These are phyloP conservation scores for Allygus modestus DNA, from an alignment of 2,888 invertebrate genomes.

Conservation along the genomic window DNA sequence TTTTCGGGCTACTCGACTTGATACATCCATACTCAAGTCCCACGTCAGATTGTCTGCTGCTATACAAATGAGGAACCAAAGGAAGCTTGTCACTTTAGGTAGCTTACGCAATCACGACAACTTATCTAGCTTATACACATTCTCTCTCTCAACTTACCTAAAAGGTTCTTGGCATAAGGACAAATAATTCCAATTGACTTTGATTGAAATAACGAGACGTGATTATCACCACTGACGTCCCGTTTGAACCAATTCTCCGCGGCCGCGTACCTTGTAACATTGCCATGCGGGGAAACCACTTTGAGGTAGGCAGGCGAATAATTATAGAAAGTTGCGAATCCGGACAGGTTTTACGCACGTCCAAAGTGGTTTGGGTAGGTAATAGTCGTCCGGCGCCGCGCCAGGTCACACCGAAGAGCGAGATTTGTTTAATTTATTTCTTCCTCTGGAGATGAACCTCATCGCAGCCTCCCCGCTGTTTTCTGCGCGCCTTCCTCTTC, in stretches of 20 bases:
- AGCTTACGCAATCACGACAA: too few relatives aligned
- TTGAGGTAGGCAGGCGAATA: background rate
- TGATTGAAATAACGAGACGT: background rate
- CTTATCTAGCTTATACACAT: too few relatives aligned
- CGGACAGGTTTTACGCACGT: background rate
- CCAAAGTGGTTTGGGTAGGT: conserved; percentile 10
- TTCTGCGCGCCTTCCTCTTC: background rate
- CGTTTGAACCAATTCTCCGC: background rate
- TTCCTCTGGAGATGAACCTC: background rate
- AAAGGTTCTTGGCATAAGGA: too few relatives aligned
- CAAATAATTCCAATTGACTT: background rate
- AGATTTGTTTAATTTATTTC: conserved; percentile 6
- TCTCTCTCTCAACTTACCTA: too few relatives aligned
- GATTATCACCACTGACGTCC: background rate
- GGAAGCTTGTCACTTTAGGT: too few relatives aligned
- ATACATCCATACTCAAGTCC: too few relatives aligned
- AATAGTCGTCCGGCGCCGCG: background rate
- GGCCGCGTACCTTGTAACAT: background rate
- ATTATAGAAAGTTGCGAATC: conserved; percentile 34
- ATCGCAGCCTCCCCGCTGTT: conserved; percentile 1
- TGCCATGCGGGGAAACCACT: background rate
- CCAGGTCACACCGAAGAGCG: background rate
- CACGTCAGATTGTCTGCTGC: too few relatives aligned
- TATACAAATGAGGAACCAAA: too few relatives aligned
- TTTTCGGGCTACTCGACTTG: too few relatives aligned